Conservation (phyloP, 35 echinoderm and acorn worm genomes). For the Lytechinus pictus region DNA sequence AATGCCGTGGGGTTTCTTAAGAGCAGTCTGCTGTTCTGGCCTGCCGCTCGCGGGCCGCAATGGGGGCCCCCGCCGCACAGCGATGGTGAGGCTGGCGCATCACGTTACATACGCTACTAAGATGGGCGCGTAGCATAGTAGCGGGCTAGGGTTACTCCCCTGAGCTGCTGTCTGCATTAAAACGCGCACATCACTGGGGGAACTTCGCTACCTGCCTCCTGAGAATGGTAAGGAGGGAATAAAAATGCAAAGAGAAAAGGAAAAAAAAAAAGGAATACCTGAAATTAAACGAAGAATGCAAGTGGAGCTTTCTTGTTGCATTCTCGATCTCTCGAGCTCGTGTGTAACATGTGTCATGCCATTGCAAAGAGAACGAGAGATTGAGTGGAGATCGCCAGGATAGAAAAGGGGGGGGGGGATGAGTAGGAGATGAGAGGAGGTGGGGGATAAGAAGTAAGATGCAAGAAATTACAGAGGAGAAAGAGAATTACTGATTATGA, state of each 20-base stretch:
- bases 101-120: slow-evolving; percentile 45
- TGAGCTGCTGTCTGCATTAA: slow-evolving; percentile 44
- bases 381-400: neutral
- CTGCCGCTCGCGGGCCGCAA: slow-evolving; percentile 44
- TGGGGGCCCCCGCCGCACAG: slow-evolving; percentile 50
- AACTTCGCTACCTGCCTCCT: neutral
- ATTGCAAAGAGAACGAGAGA: slow-evolving; percentile 7
- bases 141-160: slow-evolving; percentile 44
- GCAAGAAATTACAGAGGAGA: neutral
- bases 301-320: neutral
- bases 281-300: neutral
- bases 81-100: slow-evolving; percentile 18
- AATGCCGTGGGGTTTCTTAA: slow-evolving; percentile 17
- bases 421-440: neutral
- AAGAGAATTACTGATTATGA: too few relatives aligned
- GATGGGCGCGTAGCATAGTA: slow-evolving; percentile 40
- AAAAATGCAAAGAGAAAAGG: neutral
- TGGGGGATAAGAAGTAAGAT: neutral
- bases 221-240: neutral
- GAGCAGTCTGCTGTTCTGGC: slow-evolving; percentile 51
- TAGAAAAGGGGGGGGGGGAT: neutral
- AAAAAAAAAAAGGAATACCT: neutral
- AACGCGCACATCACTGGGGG: slow-evolving; percentile 36
- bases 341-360: slow-evolving; percentile 51
- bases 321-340: neutral